A percentile compares a stretch with the other conserved stretches of the same genome.
These are phyloP conservation scores for Coenonympha glycerion DNA, from an alignment of 2,888 invertebrate genomes.

Conservation along the genomic window DNA sequence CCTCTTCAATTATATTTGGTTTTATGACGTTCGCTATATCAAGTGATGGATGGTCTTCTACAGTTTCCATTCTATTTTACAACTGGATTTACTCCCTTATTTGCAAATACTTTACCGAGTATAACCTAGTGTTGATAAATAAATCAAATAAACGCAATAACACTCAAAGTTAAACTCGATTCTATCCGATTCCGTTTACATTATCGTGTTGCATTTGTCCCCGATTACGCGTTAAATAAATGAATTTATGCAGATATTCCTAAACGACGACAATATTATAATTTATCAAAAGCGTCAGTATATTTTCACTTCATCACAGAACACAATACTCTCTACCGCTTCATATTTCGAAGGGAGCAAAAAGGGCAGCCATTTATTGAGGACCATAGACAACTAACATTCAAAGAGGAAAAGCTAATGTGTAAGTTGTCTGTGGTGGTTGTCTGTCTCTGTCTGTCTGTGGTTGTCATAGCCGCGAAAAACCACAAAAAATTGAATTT, in stretches of 20 bases:
- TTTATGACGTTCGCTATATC: constrained; percentile 39
- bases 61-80: constrained; percentile 41
- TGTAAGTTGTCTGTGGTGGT: no score
- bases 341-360: constrained; percentile 19
- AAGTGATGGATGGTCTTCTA: constrained; percentile 40
- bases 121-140: constrained; percentile 46
- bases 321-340: no score
- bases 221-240: constrained; percentile 9
- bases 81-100: constrained; percentile 7
- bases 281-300: constrained; percentile 35
- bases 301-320: no score
- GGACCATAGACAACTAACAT: no score
- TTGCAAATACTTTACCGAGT: constrained; percentile 27
- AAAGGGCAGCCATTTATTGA: constrained; percentile 27
- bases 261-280: constrained; percentile 24
- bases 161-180: constrained; percentile 4
- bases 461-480: no score
- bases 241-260: not conserved
- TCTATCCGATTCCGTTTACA: constrained; percentile 23
- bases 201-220: constrained; percentile 15
- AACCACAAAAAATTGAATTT: no score
- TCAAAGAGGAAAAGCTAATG: no score
- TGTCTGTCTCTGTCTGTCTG: no score
- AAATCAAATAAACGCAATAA: constrained; percentile 40
- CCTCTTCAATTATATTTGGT: constrained; percentile 36